Evolutionary conservation across 2,113 vertebrate genomes (phyloP).

Genomic region (Neopipo cinnamomea): DNA sequence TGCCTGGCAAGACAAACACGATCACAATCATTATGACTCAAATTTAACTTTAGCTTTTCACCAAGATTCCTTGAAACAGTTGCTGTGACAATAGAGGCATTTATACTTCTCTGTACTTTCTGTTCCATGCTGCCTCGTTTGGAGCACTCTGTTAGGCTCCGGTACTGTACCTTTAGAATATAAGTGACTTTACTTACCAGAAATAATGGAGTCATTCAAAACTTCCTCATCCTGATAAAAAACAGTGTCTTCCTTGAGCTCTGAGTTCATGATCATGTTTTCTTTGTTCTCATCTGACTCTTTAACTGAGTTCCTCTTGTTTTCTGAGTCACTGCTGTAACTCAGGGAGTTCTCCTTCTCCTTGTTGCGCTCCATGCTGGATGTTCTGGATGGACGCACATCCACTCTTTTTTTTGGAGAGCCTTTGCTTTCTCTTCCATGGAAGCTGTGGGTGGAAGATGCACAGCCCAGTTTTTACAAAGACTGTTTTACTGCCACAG

Average conservation of each 20-base stretch:
- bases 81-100: background rate
- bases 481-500: background rate
- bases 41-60: background rate
- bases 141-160: background rate
- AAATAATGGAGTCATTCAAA: slow-evolving; percentile 91
- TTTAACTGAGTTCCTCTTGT: slow-evolving; percentile 70
- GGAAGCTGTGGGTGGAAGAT: slow-evolving; percentile 78
- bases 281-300: slow-evolving; percentile 95
- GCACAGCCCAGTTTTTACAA: background rate
- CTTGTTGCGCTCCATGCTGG: slow-evolving; percentile 82
- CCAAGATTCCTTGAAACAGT: background rate
- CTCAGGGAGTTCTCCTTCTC: slow-evolving; percentile 68
- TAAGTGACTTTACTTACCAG: slow-evolving; percentile 80
- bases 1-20: background rate
- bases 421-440: slow-evolving; percentile 82
- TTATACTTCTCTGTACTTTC: background rate
- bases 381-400: slow-evolving; percentile 79
- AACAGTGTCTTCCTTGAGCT: slow-evolving; percentile 77
- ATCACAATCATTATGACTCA: background rate
- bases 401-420: slow-evolving; percentile 89
- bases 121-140: background rate
- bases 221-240: slow-evolving; percentile 86
- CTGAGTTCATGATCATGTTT: slow-evolving; percentile 85
- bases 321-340: slow-evolving; percentile 69
- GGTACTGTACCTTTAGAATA: background rate